Evolutionary conservation across 2,113 vertebrate species (phyloP), one percentile per base, ranked within the genome.

Genomic region (Blennius ocellaris): DNA sequence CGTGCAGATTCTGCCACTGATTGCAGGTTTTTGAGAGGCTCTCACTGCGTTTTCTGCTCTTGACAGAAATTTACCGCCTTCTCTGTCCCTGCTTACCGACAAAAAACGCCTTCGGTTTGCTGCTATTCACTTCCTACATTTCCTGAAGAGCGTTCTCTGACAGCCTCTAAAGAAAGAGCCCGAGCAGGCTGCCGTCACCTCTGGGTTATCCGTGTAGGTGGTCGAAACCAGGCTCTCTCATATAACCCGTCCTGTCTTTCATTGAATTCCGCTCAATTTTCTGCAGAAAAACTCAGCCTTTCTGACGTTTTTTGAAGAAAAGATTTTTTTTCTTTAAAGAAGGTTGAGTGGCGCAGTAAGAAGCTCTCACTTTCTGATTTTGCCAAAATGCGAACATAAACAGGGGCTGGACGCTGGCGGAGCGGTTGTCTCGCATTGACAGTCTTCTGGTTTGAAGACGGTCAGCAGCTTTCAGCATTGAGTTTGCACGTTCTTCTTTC

Each of bases 191-290:
- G 63, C 68, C 3, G 68, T 64, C 84, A 78, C 74, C 84, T 73
- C 54, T 14, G 49, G 80, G 84, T 73, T 36, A 61, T 2, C 1
- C n/a, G 71, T 39, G 78, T 81, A 57, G 84, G 84, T 66, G 74
- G 64, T 82, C 57, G 1, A 43, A 72, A 58, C 75, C 58, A 77
- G 53, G 41, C 66, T 75, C 45, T 62, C 68, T 72, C 57, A 1
- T 56, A 47, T 30, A 30, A 56, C 45, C 56, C 16, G 2, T 44
- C 67, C 71, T 44, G 43, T 56, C 16, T 76, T 68, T 72, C 67
- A 59, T n/a, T 3, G 7, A 41, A 36, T 66, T 53, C 45, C 49
- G 21, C 0, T 76, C 50, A 66, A 73, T 77, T 82, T 79, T 67
- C 69, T 64, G 69, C 76, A 67, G 15, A 69, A 53, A 54, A 49